Evolutionary conservation across 2,888 invertebrate species (phyloP).

Genomic region (Oxyteleia sp.): DNA sequence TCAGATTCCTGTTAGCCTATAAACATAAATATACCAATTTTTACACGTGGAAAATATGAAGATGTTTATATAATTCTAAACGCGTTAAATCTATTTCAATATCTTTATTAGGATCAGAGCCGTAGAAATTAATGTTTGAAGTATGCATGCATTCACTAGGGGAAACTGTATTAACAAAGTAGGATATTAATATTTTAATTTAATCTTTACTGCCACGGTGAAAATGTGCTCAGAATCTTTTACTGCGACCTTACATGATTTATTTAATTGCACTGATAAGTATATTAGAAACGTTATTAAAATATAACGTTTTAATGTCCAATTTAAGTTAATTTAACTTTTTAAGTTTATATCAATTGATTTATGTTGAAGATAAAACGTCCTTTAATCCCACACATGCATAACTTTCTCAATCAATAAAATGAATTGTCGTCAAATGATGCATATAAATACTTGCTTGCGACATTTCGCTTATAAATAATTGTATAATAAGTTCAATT

Average conservation of each 20-base stretch:
- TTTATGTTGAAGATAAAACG: not conserved
- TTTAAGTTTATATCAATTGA: not conserved
- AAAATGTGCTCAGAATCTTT: too few relatives aligned
- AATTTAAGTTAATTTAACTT: slow-evolving; percentile 7
- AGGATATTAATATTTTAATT: too few relatives aligned
- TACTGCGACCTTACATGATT: not conserved
- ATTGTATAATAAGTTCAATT: not conserved
- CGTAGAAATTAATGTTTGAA: too few relatives aligned
- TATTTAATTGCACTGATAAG: not conserved
- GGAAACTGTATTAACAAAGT: too few relatives aligned
- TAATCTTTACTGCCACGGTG: too few relatives aligned
- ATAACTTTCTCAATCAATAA: not conserved
- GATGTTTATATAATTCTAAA: too few relatives aligned
- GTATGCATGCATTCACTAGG: too few relatives aligned
- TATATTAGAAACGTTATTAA: not conserved
- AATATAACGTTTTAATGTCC: not conserved
- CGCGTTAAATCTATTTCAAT: too few relatives aligned
- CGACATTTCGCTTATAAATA: not conserved
- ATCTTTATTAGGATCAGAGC: too few relatives aligned
- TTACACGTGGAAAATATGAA: too few relatives aligned
- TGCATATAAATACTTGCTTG: not conserved
- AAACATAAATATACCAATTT: too few relatives aligned
- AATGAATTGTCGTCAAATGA: not conserved
- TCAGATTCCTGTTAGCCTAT: too few relatives aligned
- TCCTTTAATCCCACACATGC: not conserved